Evolutionary conservation across 1,140 invertebrate species (phyloP).

Genomic region (Cryptotermes secundus): DNA sequence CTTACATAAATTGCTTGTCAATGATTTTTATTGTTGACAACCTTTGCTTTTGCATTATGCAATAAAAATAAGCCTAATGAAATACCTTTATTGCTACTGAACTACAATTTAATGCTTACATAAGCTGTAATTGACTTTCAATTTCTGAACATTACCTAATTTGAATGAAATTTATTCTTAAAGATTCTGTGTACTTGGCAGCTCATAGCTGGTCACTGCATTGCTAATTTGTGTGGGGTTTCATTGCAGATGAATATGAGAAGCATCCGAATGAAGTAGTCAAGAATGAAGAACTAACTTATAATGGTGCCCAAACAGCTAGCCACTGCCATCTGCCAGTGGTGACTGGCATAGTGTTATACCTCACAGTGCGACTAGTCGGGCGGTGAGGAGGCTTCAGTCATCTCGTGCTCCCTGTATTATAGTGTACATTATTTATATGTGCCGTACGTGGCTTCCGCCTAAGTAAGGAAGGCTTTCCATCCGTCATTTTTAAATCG

Average conservation of each 20-base stretch:
- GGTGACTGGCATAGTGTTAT: slow-evolving; percentile 21
- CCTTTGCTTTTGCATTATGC: too few relatives aligned
- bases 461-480: not conserved
- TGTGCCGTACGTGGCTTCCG: slow-evolving; percentile 33
- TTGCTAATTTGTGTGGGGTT: slow-evolving; percentile 33
- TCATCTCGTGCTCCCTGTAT: slow-evolving; percentile 27
- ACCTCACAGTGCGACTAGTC: slow-evolving; percentile 32
- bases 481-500: not conserved
- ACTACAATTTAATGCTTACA: too few relatives aligned
- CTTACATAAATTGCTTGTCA: too few relatives aligned
- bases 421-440: slow-evolving; percentile 39
- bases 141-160: too few relatives aligned
- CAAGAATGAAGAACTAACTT: slow-evolving; percentile 87
- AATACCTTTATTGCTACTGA: too few relatives aligned
- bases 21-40: too few relatives aligned
- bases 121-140: too few relatives aligned
- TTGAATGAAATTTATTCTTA: too few relatives aligned
- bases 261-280: slow-evolving; percentile 89
- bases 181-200: too few relatives aligned
- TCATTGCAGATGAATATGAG: slow-evolving; percentile 73
- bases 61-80: too few relatives aligned
- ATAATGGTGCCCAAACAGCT: slow-evolving; percentile 49
- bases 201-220: too few relatives aligned
- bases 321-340: slow-evolving; percentile 30
- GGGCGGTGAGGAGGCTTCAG: slow-evolving; percentile 36